Conservation (phyloP, 2,113 vertebrate genomes). For the Proterorhinus semilunaris region DNA sequence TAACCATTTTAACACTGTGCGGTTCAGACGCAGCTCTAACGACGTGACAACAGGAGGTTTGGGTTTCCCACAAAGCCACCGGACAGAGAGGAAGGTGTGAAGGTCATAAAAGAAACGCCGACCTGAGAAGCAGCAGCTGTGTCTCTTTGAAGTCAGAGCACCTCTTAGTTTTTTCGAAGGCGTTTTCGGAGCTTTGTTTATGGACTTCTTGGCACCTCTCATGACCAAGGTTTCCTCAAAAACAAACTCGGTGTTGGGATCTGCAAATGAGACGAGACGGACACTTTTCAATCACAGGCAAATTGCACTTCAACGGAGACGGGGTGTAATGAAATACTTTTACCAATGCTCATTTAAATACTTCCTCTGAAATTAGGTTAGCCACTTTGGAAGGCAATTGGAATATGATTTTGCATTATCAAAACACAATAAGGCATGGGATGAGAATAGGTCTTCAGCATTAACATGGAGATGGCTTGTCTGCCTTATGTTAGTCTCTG, state of each 20-base stretch:
- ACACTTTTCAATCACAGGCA: not conserved
- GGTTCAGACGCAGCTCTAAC: not conserved
- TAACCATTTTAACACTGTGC: no score
- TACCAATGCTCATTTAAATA: no score
- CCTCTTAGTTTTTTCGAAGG: constrained; percentile 81
- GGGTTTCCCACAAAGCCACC: not conserved
- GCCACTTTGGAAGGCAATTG: no score
- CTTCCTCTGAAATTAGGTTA: no score
- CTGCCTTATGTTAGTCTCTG: no score
- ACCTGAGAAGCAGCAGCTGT: constrained; percentile 93
- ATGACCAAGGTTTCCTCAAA: constrained; percentile 87
- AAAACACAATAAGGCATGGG: no score
- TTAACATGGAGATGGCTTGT: no score
- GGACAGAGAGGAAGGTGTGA: constrained; percentile 25
- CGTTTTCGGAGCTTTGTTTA: constrained; percentile 80
- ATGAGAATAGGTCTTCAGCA: no score
- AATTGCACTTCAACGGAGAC: no score
- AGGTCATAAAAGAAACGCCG: constrained; percentile 20
- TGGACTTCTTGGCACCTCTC: constrained; percentile 82
- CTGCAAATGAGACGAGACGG: constrained; percentile 50
- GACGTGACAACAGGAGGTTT: constrained; percentile 15
- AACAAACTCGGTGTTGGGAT: constrained; percentile 85
- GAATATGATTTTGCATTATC: no score
- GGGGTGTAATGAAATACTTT: no score
- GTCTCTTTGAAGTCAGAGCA: constrained; percentile 81